Percentiles rank a stretch among this genome's conserved stretches.
These are phyloP conservation scores for Leptonema lineaticorne DNA, from an alignment of 1,140 invertebrate species.

Conservation along the genomic window DNA sequence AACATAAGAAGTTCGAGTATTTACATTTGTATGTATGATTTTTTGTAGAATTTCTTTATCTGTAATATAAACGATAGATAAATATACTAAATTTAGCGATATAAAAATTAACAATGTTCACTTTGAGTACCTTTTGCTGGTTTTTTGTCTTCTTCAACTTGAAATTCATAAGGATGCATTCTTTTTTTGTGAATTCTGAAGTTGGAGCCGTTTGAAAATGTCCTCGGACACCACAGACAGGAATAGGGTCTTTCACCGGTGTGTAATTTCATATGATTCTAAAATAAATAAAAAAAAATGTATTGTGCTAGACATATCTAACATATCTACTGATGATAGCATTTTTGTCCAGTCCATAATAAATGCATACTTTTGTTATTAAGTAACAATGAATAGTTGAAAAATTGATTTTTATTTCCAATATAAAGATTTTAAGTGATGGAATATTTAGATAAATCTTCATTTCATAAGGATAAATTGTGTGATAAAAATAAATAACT, in stretches of 20 bases:
- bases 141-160: slow-evolving; percentile 45
- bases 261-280: slow-evolving; percentile 43
- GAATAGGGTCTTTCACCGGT: slow-evolving; percentile 53
- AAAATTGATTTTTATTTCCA: too few relatives aligned
- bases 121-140: slow-evolving; percentile 22
- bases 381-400: too few relatives aligned
- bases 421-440: too few relatives aligned
- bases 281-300: not conserved
- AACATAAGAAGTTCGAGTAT: too few relatives aligned
- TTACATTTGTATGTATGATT: slow-evolving; percentile 35
- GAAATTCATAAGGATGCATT: slow-evolving; percentile 52
- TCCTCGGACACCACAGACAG: slow-evolving; percentile 53
- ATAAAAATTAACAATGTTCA: too few relatives aligned
- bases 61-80: not conserved
- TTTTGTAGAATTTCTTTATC: slow-evolving; percentile 30
- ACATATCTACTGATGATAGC: too few relatives aligned
- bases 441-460: too few relatives aligned
- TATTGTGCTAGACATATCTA: too few relatives aligned
- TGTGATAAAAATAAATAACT: not conserved
- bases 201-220: slow-evolving; percentile 56
- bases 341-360: not conserved
- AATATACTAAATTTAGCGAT: too few relatives aligned
- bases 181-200: slow-evolving; percentile 55
- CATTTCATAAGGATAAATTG: not conserved
- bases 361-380: too few relatives aligned